phyloP scores from a whole-genome alignment of 2,888 invertebrate species.

The Melanostoma scalare region DNA sequence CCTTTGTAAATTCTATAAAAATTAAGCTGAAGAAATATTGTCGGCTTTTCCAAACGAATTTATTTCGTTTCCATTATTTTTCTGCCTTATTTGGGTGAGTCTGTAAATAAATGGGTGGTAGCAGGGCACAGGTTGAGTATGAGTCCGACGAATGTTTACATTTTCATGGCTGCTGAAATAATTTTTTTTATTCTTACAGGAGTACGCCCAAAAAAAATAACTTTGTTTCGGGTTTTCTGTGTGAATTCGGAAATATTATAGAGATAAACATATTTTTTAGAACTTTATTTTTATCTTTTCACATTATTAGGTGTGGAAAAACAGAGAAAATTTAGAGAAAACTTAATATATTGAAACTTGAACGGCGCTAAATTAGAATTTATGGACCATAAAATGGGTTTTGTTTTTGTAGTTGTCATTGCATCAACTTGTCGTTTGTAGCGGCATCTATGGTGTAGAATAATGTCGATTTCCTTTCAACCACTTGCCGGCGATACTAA shows the following conservation, averaged over 20 bases:
- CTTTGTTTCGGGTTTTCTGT: slow-evolving; percentile 34
- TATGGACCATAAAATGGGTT: slow-evolving; percentile 21
- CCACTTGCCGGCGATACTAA: no score
- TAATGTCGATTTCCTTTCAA: no score
- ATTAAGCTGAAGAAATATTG: slow-evolving; percentile 17
- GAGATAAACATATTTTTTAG: slow-evolving; percentile 20
- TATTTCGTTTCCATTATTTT: not conserved
- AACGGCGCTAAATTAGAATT: slow-evolving; percentile 48
- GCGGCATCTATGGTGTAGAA: slow-evolving; percentile 35
- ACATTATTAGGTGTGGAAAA: slow-evolving; percentile 30
- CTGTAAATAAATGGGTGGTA: slow-evolving; percentile 15
- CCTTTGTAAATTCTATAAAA: slow-evolving; percentile 9
- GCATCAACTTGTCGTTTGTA: not conserved
- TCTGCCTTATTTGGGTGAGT: slow-evolving; percentile 7
- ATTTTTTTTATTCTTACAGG: slow-evolving; percentile 32
- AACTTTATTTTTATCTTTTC: slow-evolving; percentile 7
- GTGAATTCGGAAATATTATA: slow-evolving; percentile 1
- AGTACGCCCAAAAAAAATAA: slow-evolving; percentile 64
- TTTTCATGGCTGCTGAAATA: slow-evolving; percentile 45
- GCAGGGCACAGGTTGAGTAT: slow-evolving; percentile 4
- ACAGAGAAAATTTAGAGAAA: slow-evolving; percentile 30
- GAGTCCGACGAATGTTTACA: slow-evolving; percentile 64
- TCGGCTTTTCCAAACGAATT: not conserved
- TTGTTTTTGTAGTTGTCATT: slow-evolving; percentile 57
- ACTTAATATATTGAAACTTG: slow-evolving; percentile 33